Conservation (phyloP, 2,888 invertebrate species). For the Pandemis corylana region DNA sequence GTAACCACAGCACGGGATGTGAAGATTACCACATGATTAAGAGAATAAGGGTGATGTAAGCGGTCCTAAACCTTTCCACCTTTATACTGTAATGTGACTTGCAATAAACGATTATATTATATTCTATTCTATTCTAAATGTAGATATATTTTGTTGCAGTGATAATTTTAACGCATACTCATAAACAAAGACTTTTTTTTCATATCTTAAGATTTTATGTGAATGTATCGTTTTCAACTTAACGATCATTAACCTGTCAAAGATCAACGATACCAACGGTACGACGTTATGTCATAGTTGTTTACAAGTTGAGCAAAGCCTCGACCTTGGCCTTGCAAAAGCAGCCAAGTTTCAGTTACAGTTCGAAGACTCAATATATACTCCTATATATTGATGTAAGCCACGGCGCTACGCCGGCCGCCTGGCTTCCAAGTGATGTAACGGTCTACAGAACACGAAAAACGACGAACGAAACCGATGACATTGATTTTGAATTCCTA, state of each 20-base stretch:
- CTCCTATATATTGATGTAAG: conserved; percentile 9
- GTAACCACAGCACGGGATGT: background rate
- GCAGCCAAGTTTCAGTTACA: conserved; percentile 5
- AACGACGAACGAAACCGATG: conserved; percentile 53
- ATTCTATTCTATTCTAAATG: background rate
- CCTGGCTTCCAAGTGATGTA: conserved; percentile 64
- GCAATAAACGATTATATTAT: no score
- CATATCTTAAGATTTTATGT: background rate
- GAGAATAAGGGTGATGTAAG: background rate
- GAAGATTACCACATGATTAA: background rate
- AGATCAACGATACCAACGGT: background rate
- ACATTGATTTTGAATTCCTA: conserved; percentile 70
- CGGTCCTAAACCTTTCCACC: background rate
- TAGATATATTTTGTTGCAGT: background rate
- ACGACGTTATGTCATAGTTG: conserved; percentile 10
- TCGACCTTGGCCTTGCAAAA: conserved; percentile 15
- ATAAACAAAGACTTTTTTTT: background rate
- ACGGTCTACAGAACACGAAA: conserved; percentile 59
- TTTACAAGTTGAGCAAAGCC: conserved; percentile 17
- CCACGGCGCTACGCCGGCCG: conserved; percentile 66
- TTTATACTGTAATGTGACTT: no score
- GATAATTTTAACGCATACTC: background rate
- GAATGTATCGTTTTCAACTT: background rate
- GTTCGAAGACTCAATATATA: conserved; percentile 19
- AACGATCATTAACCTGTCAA: background rate